Evolutionary conservation across 2,888 invertebrate species (phyloP).

Genomic region (Nephrocerus scutellatus): DNA sequence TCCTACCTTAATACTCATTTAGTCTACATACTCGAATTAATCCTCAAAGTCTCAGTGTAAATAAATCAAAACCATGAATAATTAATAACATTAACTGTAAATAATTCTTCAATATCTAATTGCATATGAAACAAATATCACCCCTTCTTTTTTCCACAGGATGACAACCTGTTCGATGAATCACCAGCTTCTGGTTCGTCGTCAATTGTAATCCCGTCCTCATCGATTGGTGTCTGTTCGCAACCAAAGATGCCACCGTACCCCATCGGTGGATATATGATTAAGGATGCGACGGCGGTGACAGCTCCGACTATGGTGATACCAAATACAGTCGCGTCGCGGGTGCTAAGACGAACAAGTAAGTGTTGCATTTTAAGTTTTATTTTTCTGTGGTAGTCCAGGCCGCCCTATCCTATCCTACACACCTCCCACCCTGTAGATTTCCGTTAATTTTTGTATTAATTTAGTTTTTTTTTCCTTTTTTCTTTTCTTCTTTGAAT

Average conservation of each 20-base stretch:
- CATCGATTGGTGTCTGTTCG: slow-evolving; percentile 35
- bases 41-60: too few species aligned
- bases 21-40: too few species aligned
- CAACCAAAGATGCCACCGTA: slow-evolving; percentile 46
- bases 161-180: slow-evolving; percentile 37
- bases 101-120: too few species aligned
- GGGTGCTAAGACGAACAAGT: slow-evolving; percentile 46
- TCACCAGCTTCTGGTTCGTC: slow-evolving; percentile 27
- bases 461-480: too few species aligned
- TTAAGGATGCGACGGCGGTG: slow-evolving; percentile 18
- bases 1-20: too few species aligned
- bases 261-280: slow-evolving; percentile 42
- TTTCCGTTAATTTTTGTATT: slow-evolving; percentile 2
- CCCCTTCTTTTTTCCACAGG: slow-evolving; percentile 24
- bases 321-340: slow-evolving; percentile 28
- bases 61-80: too few species aligned
- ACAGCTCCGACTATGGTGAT: slow-evolving; percentile 6
- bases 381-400: too few species aligned
- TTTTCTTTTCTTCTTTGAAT: slow-evolving; percentile 2
- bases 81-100: too few species aligned
- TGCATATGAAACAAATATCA: too few species aligned
- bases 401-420: too few species aligned
- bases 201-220: slow-evolving; percentile 21
- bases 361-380: slow-evolving; percentile 31
- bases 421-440: neutral